Evolutionary conservation across 2,888 invertebrate species (phyloP), one percentile per base, ranked within the genome.

Genomic region (Crossocerus cetratus): DNA sequence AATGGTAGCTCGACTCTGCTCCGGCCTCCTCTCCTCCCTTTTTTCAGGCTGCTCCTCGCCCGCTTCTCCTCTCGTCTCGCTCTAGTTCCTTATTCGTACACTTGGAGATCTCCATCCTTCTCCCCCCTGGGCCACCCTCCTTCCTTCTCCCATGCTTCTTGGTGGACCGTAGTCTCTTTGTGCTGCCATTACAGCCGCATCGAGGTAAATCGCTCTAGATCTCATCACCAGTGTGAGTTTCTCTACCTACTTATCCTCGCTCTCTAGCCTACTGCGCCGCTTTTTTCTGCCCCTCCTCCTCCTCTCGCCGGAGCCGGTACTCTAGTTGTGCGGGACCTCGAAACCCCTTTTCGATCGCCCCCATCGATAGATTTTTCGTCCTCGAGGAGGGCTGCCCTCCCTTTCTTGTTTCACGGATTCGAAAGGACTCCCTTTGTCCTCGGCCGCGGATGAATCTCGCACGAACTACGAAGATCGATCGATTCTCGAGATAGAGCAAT

Each of bases 181-280:
- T 74, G 70, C 79, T 71, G 72, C 83, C 84, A 82, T 84, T 86
- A 81, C 82, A 59, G 70, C 65, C 74, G 80, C 76, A 78, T 86
- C 81, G 78, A 78, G 78, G 81, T 84, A 86, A 87, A 88, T 88
- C 86, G 85, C 82, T 80, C 80, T 81, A 84, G 85, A 87, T 87
- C 86, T 67, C 78, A 86, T 86, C 86, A 83, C 65, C 73, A 44
- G 53, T 42, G 43, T 42, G 16, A 23, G 16, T 43, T 55, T 74
- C 71, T 65, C 71, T 61, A 64, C 72, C 75, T 75, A 70, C 69
- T 75, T 75, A 68, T 73, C 72, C 67, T 23, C 22, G 22, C 44
- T 62, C 59, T 32, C 59, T 32, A 8, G 62, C 18, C 58, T 66
- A 49, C 61, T n/a, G 16, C 49, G 18, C 22, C 57, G 32, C 32